A percentile compares a stretch with the other conserved stretches of the same genome.
Conservation (phyloP, 2,888 invertebrate species). For the Papilio elwesi region DNA sequence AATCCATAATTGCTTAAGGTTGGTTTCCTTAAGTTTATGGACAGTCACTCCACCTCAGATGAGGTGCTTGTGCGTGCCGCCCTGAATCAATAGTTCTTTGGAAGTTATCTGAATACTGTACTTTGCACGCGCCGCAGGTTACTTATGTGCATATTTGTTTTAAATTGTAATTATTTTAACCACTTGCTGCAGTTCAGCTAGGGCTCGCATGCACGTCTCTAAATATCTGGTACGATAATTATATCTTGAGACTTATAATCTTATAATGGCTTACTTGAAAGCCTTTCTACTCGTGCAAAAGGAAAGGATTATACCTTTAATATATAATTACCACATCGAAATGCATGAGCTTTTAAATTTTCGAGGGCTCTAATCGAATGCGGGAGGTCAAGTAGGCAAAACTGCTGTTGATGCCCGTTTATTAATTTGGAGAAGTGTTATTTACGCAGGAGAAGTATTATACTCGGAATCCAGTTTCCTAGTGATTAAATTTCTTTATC, state of each 20-base stretch:
- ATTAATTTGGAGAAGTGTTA: no score
- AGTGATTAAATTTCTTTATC: no score
- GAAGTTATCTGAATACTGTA: neutral
- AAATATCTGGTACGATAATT: constrained; percentile 8
- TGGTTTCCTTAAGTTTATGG: no score
- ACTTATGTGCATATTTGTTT: constrained; percentile 28
- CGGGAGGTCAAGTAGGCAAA: no score
- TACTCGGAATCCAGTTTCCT: no score
- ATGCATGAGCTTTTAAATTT: neutral
- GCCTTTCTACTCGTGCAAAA: neutral
- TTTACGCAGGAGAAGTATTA: no score
- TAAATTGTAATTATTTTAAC: constrained; percentile 32
- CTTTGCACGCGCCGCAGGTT: constrained; percentile 7
- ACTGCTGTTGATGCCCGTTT: no score
- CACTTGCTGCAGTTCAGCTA: neutral
- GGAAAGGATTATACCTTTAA: neutral
- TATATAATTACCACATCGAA: neutral
- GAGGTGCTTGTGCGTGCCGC: no score
- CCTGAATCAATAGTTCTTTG: neutral
- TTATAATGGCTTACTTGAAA: constrained; percentile 33
- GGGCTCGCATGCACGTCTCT: constrained; percentile 14
- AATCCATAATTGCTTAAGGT: no score
- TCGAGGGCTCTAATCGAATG: neutral
- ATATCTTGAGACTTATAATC: constrained; percentile 17
- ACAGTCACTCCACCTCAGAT: no score